Percentiles rank a stretch among this genome's conserved stretches.
These are phyloP conservation scores for Acanthosepion esculentum DNA, from an alignment of 2,888 invertebrate genomes.

Conservation along the genomic window DNA sequence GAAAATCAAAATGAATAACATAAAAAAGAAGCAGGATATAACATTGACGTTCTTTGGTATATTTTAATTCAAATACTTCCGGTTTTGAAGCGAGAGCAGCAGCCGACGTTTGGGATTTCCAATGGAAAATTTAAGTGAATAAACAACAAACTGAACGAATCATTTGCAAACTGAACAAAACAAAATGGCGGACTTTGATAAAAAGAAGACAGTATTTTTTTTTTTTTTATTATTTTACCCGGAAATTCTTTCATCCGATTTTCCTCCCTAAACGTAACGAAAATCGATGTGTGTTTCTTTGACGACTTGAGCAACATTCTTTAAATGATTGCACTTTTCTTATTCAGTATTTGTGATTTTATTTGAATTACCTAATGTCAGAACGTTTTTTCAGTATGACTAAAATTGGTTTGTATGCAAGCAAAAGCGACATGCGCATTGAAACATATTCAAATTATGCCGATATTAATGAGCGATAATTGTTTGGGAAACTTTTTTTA, in stretches of 20 bases:
- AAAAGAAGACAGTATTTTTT: background rate
- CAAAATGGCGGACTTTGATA: background rate
- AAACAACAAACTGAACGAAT: background rate
- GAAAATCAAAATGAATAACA: no score
- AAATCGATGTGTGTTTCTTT: background rate
- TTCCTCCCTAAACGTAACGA: background rate
- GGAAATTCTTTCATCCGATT: background rate
- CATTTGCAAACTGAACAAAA: background rate
- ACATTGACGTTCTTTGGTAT: background rate
- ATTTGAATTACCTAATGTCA: background rate
- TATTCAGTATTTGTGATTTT: background rate
- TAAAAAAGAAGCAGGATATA: background rate
- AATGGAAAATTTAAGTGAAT: background rate
- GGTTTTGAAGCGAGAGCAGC: background rate
- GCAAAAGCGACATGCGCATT: background rate
- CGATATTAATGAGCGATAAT: background rate
- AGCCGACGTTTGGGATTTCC: background rate
- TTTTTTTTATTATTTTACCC: background rate
- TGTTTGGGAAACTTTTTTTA: background rate
- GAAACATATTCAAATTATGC: background rate
- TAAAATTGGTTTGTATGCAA: background rate
- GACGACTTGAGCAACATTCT: background rate
- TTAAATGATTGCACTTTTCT: background rate
- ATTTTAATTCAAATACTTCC: background rate
- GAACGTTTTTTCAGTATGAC: background rate